Conservation (phyloP, 1,140 invertebrate species). For the Mizuhopecten yessoensis region DNA sequence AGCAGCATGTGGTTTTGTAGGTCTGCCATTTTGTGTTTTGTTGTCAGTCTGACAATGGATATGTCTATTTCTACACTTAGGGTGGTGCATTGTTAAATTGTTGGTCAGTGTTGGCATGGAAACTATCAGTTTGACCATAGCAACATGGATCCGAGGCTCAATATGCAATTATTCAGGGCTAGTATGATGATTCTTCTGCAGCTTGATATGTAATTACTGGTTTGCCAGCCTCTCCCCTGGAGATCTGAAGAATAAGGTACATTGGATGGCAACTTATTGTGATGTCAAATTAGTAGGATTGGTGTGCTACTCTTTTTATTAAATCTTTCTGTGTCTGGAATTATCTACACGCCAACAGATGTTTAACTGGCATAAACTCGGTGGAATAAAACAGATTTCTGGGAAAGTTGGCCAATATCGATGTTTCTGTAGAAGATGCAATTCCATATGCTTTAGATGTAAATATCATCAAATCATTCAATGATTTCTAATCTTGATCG, state of each 20-base stretch:
- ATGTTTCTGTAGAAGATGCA: not conserved
- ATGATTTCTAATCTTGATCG: not conserved
- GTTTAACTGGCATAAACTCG: not conserved
- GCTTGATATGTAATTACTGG: conserved; percentile 26
- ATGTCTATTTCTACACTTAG: conserved; percentile 15
- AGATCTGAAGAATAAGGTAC: not conserved
- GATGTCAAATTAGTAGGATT: not conserved
- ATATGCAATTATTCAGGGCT: not conserved
- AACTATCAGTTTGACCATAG: conserved; percentile 12
- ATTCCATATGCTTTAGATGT: not conserved
- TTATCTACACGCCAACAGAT: not conserved
- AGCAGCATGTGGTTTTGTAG: not conserved
- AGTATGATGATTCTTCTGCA: not conserved
- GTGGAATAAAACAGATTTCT: conserved; percentile 3
- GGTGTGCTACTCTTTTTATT: not conserved
- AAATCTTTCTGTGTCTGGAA: not conserved
- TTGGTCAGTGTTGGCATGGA: conserved; percentile 20
- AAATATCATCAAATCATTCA: not conserved
- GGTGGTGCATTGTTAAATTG: not conserved
- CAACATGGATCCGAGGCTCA: conserved; percentile 8
- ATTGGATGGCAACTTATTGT: conserved; percentile 9
- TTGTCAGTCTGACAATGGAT: conserved; percentile 21
- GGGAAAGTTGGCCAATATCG: not conserved
- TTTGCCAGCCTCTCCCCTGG: not conserved
- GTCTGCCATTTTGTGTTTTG: conserved; percentile 16